Base-by-base conservation (phyloP, 1,140 invertebrate species). In the Calycopis cecrops region DNA sequence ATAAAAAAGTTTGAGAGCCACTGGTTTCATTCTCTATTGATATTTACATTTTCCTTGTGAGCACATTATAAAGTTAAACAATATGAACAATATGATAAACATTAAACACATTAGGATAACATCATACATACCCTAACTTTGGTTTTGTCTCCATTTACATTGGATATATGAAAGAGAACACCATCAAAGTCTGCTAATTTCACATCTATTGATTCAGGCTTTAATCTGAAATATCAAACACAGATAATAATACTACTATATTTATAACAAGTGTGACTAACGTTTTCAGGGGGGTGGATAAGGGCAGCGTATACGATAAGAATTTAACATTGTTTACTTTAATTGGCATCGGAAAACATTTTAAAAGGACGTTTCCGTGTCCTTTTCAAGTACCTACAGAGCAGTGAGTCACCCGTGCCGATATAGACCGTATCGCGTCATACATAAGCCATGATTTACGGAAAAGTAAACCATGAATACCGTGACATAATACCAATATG, bases 131-230 rank as follows among this genome's bases (percentile, higher is more conserved):
- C 97, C 90, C 94, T 93, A 90, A 99, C 92, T 94, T 99, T 99
- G 66, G 94, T 94, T 91, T 98, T 99, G 85, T 99, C 97, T 66
- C 93, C 93, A 89, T 97, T 95, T 64, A 97, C 90, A 92, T 99
- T 99, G 52, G 98, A 99, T 90, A 99, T 95, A 88, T 99, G 97
- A 90, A 98, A 99, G 56, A 99, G 88, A 54, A 99, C 98, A 66
- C 98, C 98, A 92, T 99, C 98, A 90, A 99, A 99, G 91, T 99
- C 98, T 68, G 96, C 94, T 82, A 98, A 92, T 60, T 91, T 94
- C 64, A 99, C 93, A 89, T 99, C 97, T 71, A 97, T 97, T 59
- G 93, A 95, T 80, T 99, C 98, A 67, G 95, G 93, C 91, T 99
- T 99, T 76, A 94, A 93, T 56, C 97, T 99, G 89, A 59, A 92